Conservation (phyloP, 2,888 invertebrate genomes). For the Polyommatus iphigenia region DNA sequence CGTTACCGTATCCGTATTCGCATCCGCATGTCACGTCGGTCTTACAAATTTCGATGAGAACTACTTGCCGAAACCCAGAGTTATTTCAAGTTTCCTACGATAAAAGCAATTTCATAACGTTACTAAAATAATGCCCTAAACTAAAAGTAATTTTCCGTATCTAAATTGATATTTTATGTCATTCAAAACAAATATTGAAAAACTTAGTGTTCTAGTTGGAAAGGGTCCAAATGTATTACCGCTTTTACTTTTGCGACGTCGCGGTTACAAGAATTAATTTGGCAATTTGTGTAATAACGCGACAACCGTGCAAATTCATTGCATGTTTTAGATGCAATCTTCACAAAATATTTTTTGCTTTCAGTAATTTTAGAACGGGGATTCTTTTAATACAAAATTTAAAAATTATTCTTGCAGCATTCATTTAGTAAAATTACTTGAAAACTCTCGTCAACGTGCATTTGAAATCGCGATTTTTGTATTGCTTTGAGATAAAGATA, state of each 20-base stretch:
- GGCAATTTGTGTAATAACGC: slow-evolving; percentile 32
- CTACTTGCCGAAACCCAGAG: not conserved
- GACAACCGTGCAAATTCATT: slow-evolving; percentile 25
- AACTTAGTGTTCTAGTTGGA: slow-evolving; percentile 34
- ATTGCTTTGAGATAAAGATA: too few relatives aligned
- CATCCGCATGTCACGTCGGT: too few relatives aligned
- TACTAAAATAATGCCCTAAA: not conserved
- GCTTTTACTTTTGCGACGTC: slow-evolving; percentile 36
- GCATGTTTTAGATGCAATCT: slow-evolving; percentile 1
- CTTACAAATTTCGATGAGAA: too few relatives aligned
- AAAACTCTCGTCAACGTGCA: too few relatives aligned
- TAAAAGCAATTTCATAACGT: not conserved
- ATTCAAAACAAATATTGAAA: slow-evolving; percentile 24
- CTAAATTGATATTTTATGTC: not conserved
- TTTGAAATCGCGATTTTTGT: too few relatives aligned
- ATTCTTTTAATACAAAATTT: too few relatives aligned
- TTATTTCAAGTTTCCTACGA: too few relatives aligned
- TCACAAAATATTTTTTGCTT: not conserved
- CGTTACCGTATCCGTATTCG: too few relatives aligned
- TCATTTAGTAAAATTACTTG: too few relatives aligned
- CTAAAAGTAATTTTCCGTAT: slow-evolving; percentile 1
- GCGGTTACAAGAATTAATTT: slow-evolving; percentile 32
- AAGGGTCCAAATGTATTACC: slow-evolving; percentile 37
- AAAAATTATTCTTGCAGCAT: too few relatives aligned
- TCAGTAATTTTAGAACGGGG: not conserved